Base-by-base conservation (phyloP, 1,140 invertebrate genomes). In the Leguminivora glycinivorella region DNA sequence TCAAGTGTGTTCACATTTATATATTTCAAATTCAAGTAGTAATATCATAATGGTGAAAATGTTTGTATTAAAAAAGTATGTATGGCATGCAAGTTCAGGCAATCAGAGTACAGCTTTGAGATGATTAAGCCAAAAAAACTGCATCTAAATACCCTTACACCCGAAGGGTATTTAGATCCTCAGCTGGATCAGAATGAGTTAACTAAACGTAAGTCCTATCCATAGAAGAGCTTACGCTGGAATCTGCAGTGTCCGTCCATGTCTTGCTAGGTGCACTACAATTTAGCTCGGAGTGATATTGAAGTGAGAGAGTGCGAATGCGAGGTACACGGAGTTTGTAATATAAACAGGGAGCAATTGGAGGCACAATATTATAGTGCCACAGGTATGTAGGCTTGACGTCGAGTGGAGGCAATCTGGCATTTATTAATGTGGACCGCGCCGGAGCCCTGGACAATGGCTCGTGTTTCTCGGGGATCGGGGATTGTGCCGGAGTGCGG, bases 391-490 rank as follows among this genome's bases (percentile, higher is more conserved):
- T 70, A 26, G 58, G 76, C 70, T 74, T 47, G 63, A 67, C 22
- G 76, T 76, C 77, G 77, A 71, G 71, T 74, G 74, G 77, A 70
- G 69, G 82, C 79, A 82, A 83, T 83, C 79, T 79, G 79, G 77
- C 83, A 79, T 88, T 86, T 87, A 85, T 85, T 83, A 84, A 84
- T 84, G 83, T 75, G 78, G 72, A 86, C 83, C 78, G 84, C 81
- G 75, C 81, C 78, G 81, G 79, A 81, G 78, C 63, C 78, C 77
- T 76, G 79, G 81, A 86, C 83, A 88, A 86, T 85, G 79, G 80
- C 70, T 78, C 76, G 78, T 85, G 81, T 82, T 86, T 82, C 83
- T 80, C 81, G 75, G 73, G 78, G 74, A 76, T 80, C 81, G 75
- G 73, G 78, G 74, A 76, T 75, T 76, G 74, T 74, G 76, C 70